Base-by-base conservation (phyloP, 2,888 invertebrate genomes). In the Ditula angustiorana region DNA sequence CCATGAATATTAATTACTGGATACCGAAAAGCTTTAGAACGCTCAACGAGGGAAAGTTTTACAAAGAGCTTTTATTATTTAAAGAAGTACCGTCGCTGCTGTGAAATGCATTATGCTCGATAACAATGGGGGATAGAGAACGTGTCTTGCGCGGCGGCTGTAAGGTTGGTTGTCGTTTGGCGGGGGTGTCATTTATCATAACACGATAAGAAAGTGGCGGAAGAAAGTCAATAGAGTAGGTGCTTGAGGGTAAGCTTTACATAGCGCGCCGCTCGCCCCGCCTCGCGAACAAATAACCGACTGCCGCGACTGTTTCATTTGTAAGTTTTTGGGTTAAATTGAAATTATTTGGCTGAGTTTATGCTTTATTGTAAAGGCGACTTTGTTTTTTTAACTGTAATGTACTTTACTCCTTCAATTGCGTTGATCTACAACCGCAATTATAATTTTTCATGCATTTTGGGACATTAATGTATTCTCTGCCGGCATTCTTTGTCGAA, bases 31-130 rank as follows among this genome's bases (percentile, higher is more conserved):
- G 91, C 92, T 89, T 90, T 88, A 88, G 88, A 91, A 89, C 87
- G 90, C 90, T 91, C 89, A 90, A 91, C 90, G 83, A 92, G 92
- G 92, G 91, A 92, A 92, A 92, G 85, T 92, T 92, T 90, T 91
- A 92, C 92, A 92, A 92, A 92, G 92, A 92, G 90, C 89, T 86
- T 92, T 90, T 92, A 92, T 92, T 92, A 92, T 92, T 92, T 91
- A 91, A 64, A 92, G 92, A 90, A 91, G 90, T 87, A 87, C 82
- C 88, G 83, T 78, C 84, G 82, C 86, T 87, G 86, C 82, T 82
- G 81, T 82, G 83, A 88, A 92, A 91, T 87, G 91, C 86, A 90
- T 86, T 89, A 90, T 89, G 83, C 83, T 80, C 81, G 78, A 76
- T 63, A 67, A 71, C 24, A 50, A 13, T 26, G 67, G 70, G 49